Evolutionary conservation across 2,888 invertebrate species (phyloP), one percentile per base, ranked within the genome.

Genomic region (Cantharis rustica): DNA sequence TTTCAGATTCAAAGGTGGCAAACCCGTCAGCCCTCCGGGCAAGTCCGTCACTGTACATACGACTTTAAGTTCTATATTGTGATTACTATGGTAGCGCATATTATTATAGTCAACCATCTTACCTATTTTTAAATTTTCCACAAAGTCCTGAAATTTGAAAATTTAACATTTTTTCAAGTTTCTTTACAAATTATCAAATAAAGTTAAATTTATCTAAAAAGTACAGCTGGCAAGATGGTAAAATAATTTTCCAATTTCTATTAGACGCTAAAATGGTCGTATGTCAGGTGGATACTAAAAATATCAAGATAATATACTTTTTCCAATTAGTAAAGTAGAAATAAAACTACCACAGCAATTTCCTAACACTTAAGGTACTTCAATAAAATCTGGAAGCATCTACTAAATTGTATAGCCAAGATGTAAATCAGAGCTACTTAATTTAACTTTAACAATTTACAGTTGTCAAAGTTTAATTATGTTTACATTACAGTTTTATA

Each of bases 391-490:
- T 13, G 63, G 13, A 16, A 27, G 16, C 10, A 26, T 27, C 13
- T 16, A 62, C 15, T 63, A 71, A 16, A 63, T 15, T n/a, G 64
- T 13, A n/a, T n/a, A 66, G 27, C 27, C 26, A 47, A 47, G 31
- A 71, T 71, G 61, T 72, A 15, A 66, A 31, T 72, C 20, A 72
- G 20, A 72, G 66, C 68, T 72, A 20, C 68, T 75, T 69, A 61
- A 73, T 69, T 27, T 69, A 72, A 71, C 66, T 61, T 61, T 23
- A 71, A 71, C 74, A 75, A 77, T 71, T 71, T 71, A 68, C 63
- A 69, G 69, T 72, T 77, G 79, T 79, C 79, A 79, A 79, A 79
- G 68, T 76, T 74, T 76, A 79, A 79, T 79, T 74, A 79, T 79
- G 31, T 79, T 66, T 66, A 66, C 64, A 66, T 66, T 66, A 66